A percentile compares a stretch with the other conserved stretches of the same genome.
Conservation (phyloP, 2,113 vertebrate genomes). For the Eulacestoma nigropectus region DNA sequence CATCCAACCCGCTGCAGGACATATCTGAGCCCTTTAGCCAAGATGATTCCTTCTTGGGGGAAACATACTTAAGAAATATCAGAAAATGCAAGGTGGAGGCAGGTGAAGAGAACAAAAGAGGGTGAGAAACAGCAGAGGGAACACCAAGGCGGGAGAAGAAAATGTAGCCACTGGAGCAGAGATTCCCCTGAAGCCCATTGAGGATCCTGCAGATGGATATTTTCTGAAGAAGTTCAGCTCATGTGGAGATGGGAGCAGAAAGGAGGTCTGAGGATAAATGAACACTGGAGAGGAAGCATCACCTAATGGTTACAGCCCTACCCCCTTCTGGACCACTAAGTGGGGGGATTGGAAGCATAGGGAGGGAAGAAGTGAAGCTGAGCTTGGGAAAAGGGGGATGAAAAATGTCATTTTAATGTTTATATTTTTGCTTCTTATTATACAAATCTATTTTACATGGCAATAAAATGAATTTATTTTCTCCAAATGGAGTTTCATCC, state of each 20-base stretch:
- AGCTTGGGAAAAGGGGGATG: neutral
- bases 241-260: neutral
- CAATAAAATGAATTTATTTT: neutral
- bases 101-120: neutral
- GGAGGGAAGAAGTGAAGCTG: neutral
- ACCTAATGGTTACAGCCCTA: neutral
- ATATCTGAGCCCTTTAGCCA: neutral
- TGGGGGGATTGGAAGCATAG: fast-evolving
- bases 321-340: fast-evolving
- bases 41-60: neutral
- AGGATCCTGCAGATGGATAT: neutral
- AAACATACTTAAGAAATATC: neutral
- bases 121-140: neutral
- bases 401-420: neutral
- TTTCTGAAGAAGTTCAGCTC: neutral
- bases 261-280: neutral
- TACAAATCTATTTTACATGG: neutral
- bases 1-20: neutral
- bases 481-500: neutral
- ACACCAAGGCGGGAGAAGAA: neutral
- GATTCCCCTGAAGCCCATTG: neutral
- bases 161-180: neutral
- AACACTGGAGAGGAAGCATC: neutral
- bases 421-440: neutral
- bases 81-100: neutral